phyloP scores from a whole-genome alignment of 1,140 invertebrate genomes.

The Orius laevigatus region DNA sequence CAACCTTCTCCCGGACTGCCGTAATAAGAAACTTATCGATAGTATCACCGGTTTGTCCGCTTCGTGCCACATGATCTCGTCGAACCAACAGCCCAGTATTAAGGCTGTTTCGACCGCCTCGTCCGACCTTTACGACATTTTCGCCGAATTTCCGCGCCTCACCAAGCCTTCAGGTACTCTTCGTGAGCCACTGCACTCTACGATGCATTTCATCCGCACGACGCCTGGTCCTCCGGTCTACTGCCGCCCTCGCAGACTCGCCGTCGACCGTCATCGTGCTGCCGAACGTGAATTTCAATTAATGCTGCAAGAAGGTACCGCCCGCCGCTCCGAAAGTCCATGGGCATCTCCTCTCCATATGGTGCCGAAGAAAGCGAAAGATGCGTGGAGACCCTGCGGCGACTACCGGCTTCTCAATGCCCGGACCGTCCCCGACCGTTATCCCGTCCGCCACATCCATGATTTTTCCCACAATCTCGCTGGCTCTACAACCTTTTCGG shows the following conservation, averaged over 20 bases:
- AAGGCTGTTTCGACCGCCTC: not conserved
- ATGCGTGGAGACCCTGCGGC: constrained; percentile 26
- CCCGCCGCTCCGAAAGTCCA: constrained; percentile 21
- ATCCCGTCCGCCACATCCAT: too few species aligned
- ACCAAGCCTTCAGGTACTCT: not conserved
- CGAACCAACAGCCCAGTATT: too few species aligned
- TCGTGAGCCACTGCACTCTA: not conserved
- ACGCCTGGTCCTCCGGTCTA: constrained; percentile 25
- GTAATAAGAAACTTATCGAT: not conserved
- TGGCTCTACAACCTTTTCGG: too few species aligned
- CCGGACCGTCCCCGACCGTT: constrained; percentile 25
- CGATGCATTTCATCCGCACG: constrained; percentile 13
- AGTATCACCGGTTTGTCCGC: not conserved
- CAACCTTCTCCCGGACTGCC: not conserved
- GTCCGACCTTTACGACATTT: not conserved
- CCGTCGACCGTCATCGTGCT: constrained; percentile 19
- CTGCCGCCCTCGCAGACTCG: constrained; percentile 23
- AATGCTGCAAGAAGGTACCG: constrained; percentile 22
- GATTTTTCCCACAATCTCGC: too few species aligned
- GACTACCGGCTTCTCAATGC: constrained; percentile 32
- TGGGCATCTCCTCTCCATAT: constrained; percentile 29
- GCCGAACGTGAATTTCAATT: constrained; percentile 22
- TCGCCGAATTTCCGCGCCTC: not conserved
- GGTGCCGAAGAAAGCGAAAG: too few species aligned
- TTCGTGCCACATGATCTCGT: not conserved